Conservation (phyloP, 2,888 invertebrate genomes). For the Nephrocerus scutellatus region DNA sequence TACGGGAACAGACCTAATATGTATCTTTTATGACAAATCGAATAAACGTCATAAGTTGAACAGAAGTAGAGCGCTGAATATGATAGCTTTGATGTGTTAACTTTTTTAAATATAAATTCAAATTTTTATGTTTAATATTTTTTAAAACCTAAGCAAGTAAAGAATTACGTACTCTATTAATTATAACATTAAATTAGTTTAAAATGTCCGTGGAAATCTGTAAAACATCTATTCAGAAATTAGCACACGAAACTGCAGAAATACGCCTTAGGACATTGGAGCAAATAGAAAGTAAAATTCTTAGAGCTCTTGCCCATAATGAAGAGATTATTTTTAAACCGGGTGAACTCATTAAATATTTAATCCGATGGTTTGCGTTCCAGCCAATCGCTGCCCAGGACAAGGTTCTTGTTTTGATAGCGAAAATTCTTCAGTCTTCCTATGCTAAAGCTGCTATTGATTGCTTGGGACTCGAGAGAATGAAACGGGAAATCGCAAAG, state of each 20-base stretch:
- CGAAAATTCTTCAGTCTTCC: slow-evolving; percentile 34
- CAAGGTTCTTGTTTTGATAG: slow-evolving; percentile 34
- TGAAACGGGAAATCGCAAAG: slow-evolving; percentile 36
- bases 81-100: no score
- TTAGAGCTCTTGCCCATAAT: slow-evolving; percentile 31
- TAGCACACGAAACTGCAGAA: slow-evolving; percentile 38
- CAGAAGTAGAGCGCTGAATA: no score
- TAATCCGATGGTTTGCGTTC: slow-evolving; percentile 43
- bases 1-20: no score
- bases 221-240: slow-evolving; percentile 30
- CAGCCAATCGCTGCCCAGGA: slow-evolving; percentile 32
- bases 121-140: slow-evolving; percentile 11
- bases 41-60: no score
- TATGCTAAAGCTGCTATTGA: slow-evolving; percentile 28
- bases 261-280: slow-evolving; percentile 40
- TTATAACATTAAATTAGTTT: slow-evolving; percentile 5
- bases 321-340: slow-evolving; percentile 35
- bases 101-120: no score
- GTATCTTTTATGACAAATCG: no score
- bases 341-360: slow-evolving; percentile 36
- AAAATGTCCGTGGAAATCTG: slow-evolving; percentile 26
- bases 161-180: slow-evolving; percentile 4
- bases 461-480: slow-evolving; percentile 30
- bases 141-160: slow-evolving; percentile 1
- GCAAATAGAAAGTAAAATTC: slow-evolving; percentile 36